phyloP scores from a whole-genome alignment of 2,797 vertebrate species.

The Hybognathus amarus region DNA sequence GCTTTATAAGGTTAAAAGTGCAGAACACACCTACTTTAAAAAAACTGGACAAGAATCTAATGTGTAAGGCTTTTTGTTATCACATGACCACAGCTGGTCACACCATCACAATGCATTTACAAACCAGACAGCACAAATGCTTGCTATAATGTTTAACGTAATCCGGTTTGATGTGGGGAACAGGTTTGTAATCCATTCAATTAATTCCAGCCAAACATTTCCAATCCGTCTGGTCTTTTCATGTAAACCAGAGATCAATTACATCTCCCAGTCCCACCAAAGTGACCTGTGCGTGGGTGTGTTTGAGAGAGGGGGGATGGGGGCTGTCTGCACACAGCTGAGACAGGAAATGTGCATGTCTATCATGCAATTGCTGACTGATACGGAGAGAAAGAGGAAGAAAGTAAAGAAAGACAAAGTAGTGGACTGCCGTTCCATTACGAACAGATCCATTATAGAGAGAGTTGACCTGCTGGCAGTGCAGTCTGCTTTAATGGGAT shows the following conservation, averaged over 20 bases:
- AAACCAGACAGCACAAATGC: slow-evolving; percentile 16
- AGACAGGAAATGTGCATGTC: neutral
- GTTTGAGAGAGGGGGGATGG: neutral
- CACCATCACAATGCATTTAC: slow-evolving; percentile 6
- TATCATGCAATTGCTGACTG: slow-evolving; percentile 26
- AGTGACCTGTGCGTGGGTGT: slow-evolving; percentile 21
- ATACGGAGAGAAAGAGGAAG: slow-evolving; percentile 39
- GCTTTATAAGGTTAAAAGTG: neutral
- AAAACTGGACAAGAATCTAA: neutral
- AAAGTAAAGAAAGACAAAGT: slow-evolving; percentile 28
- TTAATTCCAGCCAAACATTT: slow-evolving; percentile 47
- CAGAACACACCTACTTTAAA: neutral
- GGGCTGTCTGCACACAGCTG: neutral
- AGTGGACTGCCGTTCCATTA: slow-evolving; percentile 42
- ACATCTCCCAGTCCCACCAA: neutral
- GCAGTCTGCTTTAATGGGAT: slow-evolving; percentile 42
- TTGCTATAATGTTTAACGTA: slow-evolving; percentile 26
- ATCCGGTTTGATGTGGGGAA: slow-evolving; percentile 43
- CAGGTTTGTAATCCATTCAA: slow-evolving; percentile 47
- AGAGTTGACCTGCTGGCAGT: slow-evolving; percentile 24
- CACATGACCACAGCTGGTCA: neutral
- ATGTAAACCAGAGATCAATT: slow-evolving; percentile 46
- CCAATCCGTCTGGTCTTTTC: slow-evolving; percentile 23
- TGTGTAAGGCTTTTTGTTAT: neutral
- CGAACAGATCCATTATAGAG: slow-evolving; percentile 48